Evolutionary conservation across 2,797 vertebrate species (phyloP), one percentile per base, ranked within the genome.

Genomic region (Pipistrellus nathusii): DNA sequence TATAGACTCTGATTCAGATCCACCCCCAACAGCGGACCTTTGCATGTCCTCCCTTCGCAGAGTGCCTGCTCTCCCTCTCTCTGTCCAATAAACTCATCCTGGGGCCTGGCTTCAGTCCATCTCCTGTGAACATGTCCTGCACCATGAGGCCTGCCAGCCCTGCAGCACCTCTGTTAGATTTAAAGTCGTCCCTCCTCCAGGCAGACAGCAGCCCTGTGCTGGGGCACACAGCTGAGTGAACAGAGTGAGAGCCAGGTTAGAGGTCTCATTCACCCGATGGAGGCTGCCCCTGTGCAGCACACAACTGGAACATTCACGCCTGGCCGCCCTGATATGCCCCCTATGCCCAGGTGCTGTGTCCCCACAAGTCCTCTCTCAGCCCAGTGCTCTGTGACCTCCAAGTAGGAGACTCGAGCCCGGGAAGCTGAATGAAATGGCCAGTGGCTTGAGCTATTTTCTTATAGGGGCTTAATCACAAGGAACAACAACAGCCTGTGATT

Each of bases 341-440:
- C 5, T 25, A 0, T 14, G 8, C 2, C 0, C 0, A 6, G 46
- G 32, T 6, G 21, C 51, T 2, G 0, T 32, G 53, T 72, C 44
- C 46, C 18, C 23, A 30, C 35, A 1, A 0, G 10, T 21, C 64
- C 46, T 48, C 25, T 27, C 64, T 75, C 25, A 51, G 21, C 55
- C 32, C 35, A 21, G 3, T 2, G 35, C 25, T 14, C 57, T 20
- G 23, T 78, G 44, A 38, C 48, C 77, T 68, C 46, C 46, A 41
- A 21, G 27, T 8, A 32, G 41, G 46, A 30, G 32, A 11, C 32
- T 72, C 0, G 2, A 77, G 73, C 17, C 12, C 51, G 12, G 55
- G 64, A 38, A 48, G 13, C 38, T 18, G 32, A 82, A 78, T 41
- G 59, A 75, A 51, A 44, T 41, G 32, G 14, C 48, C 71, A 23